Evolutionary conservation across 2,888 invertebrate species (phyloP).

Genomic region (Steromphala cineraria): DNA sequence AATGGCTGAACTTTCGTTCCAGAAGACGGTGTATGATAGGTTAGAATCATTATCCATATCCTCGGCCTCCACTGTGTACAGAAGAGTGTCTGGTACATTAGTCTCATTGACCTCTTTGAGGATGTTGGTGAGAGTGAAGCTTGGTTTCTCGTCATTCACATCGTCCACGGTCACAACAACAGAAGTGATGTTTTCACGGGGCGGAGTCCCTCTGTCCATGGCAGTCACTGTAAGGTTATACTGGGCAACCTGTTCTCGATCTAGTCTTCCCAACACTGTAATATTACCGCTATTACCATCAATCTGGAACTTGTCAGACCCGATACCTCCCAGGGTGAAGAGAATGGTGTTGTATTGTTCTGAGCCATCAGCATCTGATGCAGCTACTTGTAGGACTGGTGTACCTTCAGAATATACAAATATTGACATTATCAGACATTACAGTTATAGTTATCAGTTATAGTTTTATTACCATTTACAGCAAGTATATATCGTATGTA

Average conservation of each 20-base stretch:
- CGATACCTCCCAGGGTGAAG: neutral
- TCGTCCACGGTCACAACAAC: conserved; percentile 12
- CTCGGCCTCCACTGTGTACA: neutral
- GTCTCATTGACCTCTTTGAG: neutral
- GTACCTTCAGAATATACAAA: no score
- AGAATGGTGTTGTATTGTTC: neutral
- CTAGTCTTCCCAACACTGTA: conserved; percentile 24
- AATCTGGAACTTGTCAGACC: conserved; percentile 33
- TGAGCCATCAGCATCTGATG: neutral
- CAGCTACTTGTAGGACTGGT: neutral
- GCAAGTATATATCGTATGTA: no score
- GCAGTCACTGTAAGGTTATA: conserved; percentile 40
- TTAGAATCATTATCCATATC: neutral
- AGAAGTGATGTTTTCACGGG: neutral
- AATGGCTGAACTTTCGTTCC: neutral
- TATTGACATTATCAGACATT: no score
- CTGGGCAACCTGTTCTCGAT: conserved; percentile 27
- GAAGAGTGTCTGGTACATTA: neutral
- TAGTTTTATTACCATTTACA: no score
- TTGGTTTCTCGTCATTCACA: conserved; percentile 26
- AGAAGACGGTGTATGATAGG: neutral
- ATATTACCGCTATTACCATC: conserved; percentile 34
- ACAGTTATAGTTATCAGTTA: no score
- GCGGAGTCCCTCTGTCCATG: conserved; percentile 32
- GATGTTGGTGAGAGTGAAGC: neutral